A percentile compares a stretch with the other conserved stretches of the same genome.
phyloP scores from a whole-genome alignment of 2,888 invertebrate genomes.

The Sphaeridia pumilis region DNA sequence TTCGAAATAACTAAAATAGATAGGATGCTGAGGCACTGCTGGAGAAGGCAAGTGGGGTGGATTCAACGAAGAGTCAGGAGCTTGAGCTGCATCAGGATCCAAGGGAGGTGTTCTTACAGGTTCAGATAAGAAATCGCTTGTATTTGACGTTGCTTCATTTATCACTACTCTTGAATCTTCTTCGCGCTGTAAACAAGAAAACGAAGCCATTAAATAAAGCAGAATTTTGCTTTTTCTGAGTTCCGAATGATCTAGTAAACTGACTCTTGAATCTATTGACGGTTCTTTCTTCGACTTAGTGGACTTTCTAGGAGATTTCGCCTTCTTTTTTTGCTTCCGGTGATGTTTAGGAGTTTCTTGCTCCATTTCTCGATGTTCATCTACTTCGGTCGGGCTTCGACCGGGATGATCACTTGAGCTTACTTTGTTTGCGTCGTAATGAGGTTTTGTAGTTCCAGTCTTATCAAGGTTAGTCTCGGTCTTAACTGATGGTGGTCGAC shows the following conservation, averaged over 20 bases:
- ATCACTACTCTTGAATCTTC: conserved; percentile 22
- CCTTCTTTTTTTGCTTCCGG: conserved; percentile 30
- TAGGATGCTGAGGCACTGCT: conserved; percentile 29
- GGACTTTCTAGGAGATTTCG: conserved; percentile 30
- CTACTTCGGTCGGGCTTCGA: conserved; percentile 17
- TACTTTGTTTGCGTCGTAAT: conserved; percentile 31
- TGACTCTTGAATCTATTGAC: conserved; percentile 32
- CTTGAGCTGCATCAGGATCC: conserved; percentile 31
- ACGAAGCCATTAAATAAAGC: neutral
- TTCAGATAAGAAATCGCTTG: conserved; percentile 29
- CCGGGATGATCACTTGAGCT: conserved; percentile 34
- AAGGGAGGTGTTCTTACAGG: conserved; percentile 34
- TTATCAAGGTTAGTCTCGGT: too few species aligned
- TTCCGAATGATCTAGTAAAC: too few species aligned
- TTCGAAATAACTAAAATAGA: conserved; percentile 35
- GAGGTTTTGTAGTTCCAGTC: conserved; percentile 17
- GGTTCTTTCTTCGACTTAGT: conserved; percentile 30
- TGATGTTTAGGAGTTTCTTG: conserved; percentile 13
- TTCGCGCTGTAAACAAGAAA: conserved; percentile 20
- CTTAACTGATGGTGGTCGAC: too few species aligned
- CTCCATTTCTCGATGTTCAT: conserved; percentile 23
- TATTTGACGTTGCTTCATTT: conserved; percentile 34
- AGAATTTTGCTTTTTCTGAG: neutral
- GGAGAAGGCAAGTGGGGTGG: conserved; percentile 35
- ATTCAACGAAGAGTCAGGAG: conserved; percentile 36